Conservation (phyloP, 2,888 invertebrate species). For the Podotricha telesiphe region DNA sequence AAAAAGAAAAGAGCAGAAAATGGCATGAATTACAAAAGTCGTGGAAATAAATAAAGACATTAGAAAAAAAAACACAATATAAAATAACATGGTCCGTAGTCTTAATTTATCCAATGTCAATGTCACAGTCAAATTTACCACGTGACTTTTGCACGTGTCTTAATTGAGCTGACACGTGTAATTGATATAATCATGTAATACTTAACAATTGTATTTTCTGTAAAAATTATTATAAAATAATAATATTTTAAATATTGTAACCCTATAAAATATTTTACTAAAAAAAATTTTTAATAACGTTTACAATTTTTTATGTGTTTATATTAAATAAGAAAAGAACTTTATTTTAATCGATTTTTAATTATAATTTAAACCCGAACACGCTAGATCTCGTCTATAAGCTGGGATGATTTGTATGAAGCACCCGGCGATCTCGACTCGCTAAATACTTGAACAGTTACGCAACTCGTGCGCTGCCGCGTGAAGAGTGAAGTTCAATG, state of each 20-base stretch:
- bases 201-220: background rate
- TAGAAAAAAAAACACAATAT: too few relatives aligned
- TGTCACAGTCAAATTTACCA: slow-evolving; percentile 62
- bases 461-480: slow-evolving; percentile 76
- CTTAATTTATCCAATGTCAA: slow-evolving; percentile 61
- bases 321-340: background rate
- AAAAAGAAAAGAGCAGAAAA: too few relatives aligned
- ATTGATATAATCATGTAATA: slow-evolving; percentile 18
- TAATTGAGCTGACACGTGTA: slow-evolving; percentile 5
- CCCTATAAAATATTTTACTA: background rate
- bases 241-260: background rate
- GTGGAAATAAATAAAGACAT: too few relatives aligned
- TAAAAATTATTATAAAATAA: background rate
- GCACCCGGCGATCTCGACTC: slow-evolving; percentile 6
- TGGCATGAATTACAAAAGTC: too few relatives aligned
- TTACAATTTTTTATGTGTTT: background rate
- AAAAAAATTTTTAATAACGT: background rate
- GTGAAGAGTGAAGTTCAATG: slow-evolving; percentile 79
- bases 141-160: slow-evolving; percentile 46
- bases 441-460: slow-evolving; percentile 54
- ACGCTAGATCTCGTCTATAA: background rate
- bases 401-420: background rate
- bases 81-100: slow-evolving; percentile 2
- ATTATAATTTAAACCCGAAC: background rate
- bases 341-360: background rate